These are phyloP conservation scores for Lepus americanus DNA, from an alignment of 2,113 vertebrate genomes.

Conservation along the genomic window DNA sequence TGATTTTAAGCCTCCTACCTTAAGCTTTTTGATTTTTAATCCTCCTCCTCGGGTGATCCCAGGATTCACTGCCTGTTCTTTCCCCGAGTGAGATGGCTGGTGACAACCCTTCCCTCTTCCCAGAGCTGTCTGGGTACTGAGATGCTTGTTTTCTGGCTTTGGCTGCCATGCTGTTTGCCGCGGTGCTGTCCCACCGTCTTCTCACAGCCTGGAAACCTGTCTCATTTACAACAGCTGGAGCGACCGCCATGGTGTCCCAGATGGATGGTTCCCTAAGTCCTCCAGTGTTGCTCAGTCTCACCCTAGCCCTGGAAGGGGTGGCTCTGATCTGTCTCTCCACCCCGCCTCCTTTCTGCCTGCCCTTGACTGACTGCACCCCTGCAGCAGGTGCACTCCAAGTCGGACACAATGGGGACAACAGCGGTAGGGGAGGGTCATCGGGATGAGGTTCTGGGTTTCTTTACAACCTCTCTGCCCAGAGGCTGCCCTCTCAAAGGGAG, in stretches of 20 bases:
- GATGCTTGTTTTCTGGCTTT: not conserved
- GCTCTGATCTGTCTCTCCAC: not conserved
- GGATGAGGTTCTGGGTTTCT: not conserved
- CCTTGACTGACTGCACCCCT: not conserved
- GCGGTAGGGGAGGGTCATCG: not conserved
- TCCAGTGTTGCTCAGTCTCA: not conserved
- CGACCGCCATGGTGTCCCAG: not conserved
- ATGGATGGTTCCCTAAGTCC: not conserved
- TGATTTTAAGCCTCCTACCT: conserved; percentile 16
- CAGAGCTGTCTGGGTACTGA: not conserved
- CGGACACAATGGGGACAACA: not conserved
- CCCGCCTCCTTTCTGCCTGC: not conserved
- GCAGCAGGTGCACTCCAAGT: not conserved
- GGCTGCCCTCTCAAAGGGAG: not conserved
- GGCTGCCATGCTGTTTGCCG: not conserved
- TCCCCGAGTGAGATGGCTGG: not conserved
- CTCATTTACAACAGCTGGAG: not conserved
- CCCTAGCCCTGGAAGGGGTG: not conserved
- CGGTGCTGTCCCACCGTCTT: not conserved
- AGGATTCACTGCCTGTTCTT: not conserved
- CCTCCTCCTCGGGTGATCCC: conserved; percentile 11
- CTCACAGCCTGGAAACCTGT: not conserved
- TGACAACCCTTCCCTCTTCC: not conserved
- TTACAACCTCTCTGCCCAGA: not conserved
- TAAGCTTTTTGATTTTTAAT: conserved; percentile 12